A percentile compares a stretch with the other conserved stretches of the same genome.
Evolutionary conservation across 2,888 invertebrate genomes (phyloP).

Genomic region (Drosophila merina): DNA sequence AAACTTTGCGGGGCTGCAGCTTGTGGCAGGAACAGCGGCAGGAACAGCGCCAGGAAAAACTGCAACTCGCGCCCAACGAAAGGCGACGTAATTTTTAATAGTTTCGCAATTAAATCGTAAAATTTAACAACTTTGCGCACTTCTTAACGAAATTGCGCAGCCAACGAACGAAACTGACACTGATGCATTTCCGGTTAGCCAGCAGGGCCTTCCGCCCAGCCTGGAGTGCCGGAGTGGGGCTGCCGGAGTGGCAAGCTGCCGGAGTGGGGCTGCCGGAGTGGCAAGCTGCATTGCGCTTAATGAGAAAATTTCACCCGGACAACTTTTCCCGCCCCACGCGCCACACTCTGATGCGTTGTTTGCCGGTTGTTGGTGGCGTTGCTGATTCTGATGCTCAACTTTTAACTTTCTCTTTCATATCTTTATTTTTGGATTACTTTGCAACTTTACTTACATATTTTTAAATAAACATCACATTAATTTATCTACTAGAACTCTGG

Average conservation of each 20-base stretch:
- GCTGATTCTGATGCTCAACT: slow-evolving; percentile 33
- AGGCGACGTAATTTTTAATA: slow-evolving; percentile 79
- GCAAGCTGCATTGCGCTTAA: slow-evolving; percentile 44
- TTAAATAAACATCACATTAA: slow-evolving; percentile 16
- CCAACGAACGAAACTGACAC: slow-evolving; percentile 68
- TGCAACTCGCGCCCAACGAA: slow-evolving; percentile 48
- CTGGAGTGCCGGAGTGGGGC: background rate
- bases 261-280: background rate
- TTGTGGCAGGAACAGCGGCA: slow-evolving; percentile 35
- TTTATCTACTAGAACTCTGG: slow-evolving; percentile 7
- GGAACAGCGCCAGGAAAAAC: slow-evolving; percentile 15
- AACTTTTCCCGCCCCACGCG: slow-evolving; percentile 48
- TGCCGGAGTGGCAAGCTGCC: slow-evolving; percentile 19
- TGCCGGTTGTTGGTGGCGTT: slow-evolving; percentile 23
- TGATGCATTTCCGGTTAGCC: slow-evolving; percentile 74
- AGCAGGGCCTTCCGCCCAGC: slow-evolving; percentile 5
- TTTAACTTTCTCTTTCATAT: slow-evolving; percentile 42
- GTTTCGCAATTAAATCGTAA: slow-evolving; percentile 81
- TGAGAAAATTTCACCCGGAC: slow-evolving; percentile 50
- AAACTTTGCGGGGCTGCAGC: slow-evolving; percentile 65
- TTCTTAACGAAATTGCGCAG: slow-evolving; percentile 76
- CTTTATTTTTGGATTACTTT: slow-evolving; percentile 43
- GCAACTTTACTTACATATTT: slow-evolving; percentile 21
- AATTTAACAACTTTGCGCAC: slow-evolving; percentile 79
- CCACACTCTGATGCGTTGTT: slow-evolving; percentile 28